Evolutionary conservation across 2,888 invertebrate species (phyloP), one percentile per base, ranked within the genome.

Genomic region (Anthrax anthrax): DNA sequence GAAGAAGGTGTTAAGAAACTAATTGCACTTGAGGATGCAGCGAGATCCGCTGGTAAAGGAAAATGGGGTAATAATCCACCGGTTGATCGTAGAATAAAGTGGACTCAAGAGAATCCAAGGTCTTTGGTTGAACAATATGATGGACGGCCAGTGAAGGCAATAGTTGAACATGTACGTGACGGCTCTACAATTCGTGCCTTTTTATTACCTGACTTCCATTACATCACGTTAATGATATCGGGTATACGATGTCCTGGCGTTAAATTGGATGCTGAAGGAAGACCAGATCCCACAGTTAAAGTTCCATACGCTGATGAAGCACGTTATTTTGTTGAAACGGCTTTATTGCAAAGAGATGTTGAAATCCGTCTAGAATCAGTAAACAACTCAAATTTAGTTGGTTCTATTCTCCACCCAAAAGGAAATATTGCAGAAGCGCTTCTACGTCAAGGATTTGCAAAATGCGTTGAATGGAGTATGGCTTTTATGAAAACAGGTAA

Each of bases 141-240:
- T 51, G 82, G 84, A 36, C 86, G 91, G 61, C 91, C 90, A 0
- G 73, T 96, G 6, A 85, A 83, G 67, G 95, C 96, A 40, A 80
- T 98, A 47, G 85, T 98, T 56, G 98, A 99, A 64, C 92, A 95
- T 72, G 96, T 98, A 1, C 78, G 95, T 47, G 97, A 98, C 70
- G 97, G 97, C 0, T 94, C 94, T 32, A 97, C 97, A 1, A 81
- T 96, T 14, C 77, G 96, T 53, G 85, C 89, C 4, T 87, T 95
- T 59, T 72, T 99, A 13, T 69, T 96, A 47, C 95, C 96, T 2
- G 87, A 86, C 49, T 92, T 81, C 67, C 81, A 90, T 57, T 86
- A 92, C 60, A 80, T 97, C 48, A 97, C 94, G 1, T 68, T 98
- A 49, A 94, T 95, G 86, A 80, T 98, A 52, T 88, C 95, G 43